These are phyloP conservation scores for Spea multiplicata DNA, from an alignment of 2,113 vertebrate genomes.

Conservation along the genomic window DNA sequence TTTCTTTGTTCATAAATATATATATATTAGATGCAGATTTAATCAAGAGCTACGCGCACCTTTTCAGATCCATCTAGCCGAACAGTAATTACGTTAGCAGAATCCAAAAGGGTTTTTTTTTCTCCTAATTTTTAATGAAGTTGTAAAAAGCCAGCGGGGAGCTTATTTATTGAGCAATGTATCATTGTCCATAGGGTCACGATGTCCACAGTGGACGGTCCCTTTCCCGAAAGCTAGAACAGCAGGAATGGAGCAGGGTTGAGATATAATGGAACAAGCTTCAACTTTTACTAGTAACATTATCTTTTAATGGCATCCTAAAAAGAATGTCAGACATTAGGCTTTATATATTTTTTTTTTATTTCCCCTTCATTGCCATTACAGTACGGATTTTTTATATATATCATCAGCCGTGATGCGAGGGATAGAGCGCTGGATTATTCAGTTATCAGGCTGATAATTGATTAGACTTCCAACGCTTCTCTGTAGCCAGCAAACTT, in stretches of 20 bases:
- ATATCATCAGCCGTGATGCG: conserved; percentile 15
- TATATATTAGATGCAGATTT: neutral
- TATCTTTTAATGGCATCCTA: conserved; percentile 77
- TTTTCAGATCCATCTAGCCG: neutral
- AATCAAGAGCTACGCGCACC: neutral
- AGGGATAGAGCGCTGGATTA: conserved; percentile 19
- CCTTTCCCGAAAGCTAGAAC: conserved; percentile 17
- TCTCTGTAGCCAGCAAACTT: conserved; percentile 24
- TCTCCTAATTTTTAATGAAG: conserved; percentile 22
- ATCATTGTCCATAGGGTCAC: conserved; percentile 44
- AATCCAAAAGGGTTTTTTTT: conserved; percentile 19
- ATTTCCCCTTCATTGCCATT: conserved; percentile 56
- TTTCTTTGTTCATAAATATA: neutral
- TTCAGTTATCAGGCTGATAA: conserved; percentile 22
- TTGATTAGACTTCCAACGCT: conserved; percentile 2
- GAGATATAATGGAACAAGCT: conserved; percentile 61
- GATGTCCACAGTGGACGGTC: conserved; percentile 24
- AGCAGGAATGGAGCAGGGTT: conserved; percentile 5
- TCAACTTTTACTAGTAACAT: conserved; percentile 72
- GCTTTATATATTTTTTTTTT: conserved; percentile 39
- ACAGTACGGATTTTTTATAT: conserved; percentile 54
- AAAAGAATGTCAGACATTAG: conserved; percentile 73
- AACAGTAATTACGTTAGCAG: conserved; percentile 1
- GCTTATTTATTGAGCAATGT: conserved; percentile 25
- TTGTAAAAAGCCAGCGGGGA: conserved; percentile 8